phyloP scores from a whole-genome alignment of 2,888 invertebrate species.

The Spatulosminthurus flaviceps region DNA sequence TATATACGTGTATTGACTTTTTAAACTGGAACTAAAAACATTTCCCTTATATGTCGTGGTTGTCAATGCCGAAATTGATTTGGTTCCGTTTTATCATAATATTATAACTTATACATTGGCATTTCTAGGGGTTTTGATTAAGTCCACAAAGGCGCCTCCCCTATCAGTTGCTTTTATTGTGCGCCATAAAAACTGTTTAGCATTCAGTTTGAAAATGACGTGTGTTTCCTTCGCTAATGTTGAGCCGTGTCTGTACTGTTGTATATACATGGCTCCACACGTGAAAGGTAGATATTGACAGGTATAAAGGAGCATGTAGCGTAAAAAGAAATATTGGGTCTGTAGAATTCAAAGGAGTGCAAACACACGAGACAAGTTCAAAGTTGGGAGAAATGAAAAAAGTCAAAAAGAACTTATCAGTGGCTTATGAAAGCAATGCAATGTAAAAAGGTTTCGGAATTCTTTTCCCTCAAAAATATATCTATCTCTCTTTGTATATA shows the following conservation, averaged over 20 bases:
- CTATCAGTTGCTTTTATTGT: slow-evolving; percentile 9
- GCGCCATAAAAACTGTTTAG: not conserved
- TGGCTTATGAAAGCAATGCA: not conserved
- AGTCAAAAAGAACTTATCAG: no score
- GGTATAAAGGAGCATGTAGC: no score
- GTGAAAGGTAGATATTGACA: no score
- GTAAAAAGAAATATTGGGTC: no score
- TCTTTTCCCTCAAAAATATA: not conserved
- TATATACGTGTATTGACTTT: no score
- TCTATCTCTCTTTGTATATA: no score
- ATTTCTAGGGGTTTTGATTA: slow-evolving; percentile 6
- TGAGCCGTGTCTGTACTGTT: no score
- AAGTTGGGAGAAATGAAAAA: no score
- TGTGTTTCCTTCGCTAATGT: not conserved
- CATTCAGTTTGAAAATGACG: not conserved
- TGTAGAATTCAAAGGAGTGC: no score
- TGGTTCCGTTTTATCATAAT: not conserved
- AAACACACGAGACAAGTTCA: no score
- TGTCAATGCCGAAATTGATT: not conserved
- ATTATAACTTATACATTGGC: not conserved
- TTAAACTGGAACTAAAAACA: not conserved
- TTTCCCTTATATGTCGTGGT: not conserved
- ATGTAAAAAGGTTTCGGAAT: not conserved
- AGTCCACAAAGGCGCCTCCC: slow-evolving; percentile 14
- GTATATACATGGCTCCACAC: no score